A percentile compares a stretch with the other conserved stretches of the same genome.
These are phyloP conservation scores for Accipiter virgatus DNA, from an alignment of 2,113 vertebrate species.

Conservation along the genomic window DNA sequence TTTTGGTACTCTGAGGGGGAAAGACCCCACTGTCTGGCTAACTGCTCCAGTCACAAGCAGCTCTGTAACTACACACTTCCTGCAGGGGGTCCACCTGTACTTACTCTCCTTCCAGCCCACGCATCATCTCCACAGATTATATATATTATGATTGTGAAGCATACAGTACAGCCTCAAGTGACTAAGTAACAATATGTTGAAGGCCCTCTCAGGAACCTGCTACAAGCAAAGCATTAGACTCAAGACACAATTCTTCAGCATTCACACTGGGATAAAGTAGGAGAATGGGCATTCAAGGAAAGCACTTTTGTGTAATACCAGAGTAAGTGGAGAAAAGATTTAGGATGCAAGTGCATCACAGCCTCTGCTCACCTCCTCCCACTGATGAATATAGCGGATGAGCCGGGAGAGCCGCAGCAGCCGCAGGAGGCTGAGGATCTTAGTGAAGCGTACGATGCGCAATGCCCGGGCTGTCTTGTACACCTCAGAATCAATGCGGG, in stretches of 20 bases:
- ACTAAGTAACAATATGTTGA: background rate
- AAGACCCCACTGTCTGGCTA: background rate
- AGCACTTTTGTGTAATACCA: background rate
- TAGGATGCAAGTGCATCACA: background rate
- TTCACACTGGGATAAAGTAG: background rate
- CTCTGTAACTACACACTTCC: background rate
- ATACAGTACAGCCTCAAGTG: background rate
- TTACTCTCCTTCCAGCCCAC: background rate
- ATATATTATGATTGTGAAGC: background rate
- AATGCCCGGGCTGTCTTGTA: constrained; percentile 97
- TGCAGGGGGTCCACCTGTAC: background rate
- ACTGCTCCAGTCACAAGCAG: background rate
- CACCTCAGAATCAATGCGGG: constrained; percentile 96
- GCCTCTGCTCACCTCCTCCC: constrained; percentile 91
- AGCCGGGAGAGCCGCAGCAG: constrained; percentile 93
- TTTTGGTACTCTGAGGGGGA: background rate
- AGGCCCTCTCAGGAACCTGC: background rate
- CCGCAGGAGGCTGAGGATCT: constrained; percentile 95
- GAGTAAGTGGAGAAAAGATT: background rate
- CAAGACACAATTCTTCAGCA: background rate
- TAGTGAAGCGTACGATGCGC: constrained; percentile 97
- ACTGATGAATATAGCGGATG: constrained; percentile 98
- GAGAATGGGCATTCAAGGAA: background rate
- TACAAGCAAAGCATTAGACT: background rate
- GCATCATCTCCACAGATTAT: background rate